These are phyloP conservation scores for Sebastes cheni DNA, from an alignment of 2,797 vertebrate genomes.

Conservation along the genomic window DNA sequence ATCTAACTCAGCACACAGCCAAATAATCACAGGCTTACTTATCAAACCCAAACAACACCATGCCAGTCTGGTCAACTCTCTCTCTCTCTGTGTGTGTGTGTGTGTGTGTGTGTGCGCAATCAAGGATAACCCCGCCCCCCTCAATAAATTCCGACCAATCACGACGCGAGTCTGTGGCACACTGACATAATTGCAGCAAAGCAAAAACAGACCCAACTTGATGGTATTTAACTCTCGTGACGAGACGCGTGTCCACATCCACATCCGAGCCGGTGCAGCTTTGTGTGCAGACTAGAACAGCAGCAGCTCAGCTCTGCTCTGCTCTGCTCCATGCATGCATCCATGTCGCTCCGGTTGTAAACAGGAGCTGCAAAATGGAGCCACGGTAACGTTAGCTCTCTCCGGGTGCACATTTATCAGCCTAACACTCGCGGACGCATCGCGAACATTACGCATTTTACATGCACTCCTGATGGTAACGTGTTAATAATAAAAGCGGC, in stretches of 20 bases:
- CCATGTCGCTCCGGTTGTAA: conserved; percentile 77
- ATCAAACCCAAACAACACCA: conserved; percentile 73
- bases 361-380: conserved; percentile 83
- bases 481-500: background rate
- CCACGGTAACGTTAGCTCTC: conserved; percentile 39
- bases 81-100: too few species aligned
- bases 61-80: conserved; percentile 71
- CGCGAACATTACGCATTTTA: background rate
- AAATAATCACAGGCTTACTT: conserved; percentile 58
- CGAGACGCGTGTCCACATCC: conserved; percentile 17
- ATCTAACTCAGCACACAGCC: conserved; percentile 27
- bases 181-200: conserved; percentile 82
- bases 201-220: conserved; percentile 74
- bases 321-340: too few species aligned
- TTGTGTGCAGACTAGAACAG: conserved; percentile 15
- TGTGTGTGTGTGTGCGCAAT: conserved; percentile 79
- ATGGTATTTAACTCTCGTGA: conserved; percentile 14
- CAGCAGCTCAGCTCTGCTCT: conserved; percentile 12
- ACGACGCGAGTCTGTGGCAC: conserved; percentile 75
- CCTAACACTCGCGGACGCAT: background rate
- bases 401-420: background rate
- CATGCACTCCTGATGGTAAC: background rate
- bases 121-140: conserved; percentile 85
- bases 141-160: conserved; percentile 88
- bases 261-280: background rate